phyloP scores from a whole-genome alignment of 1,140 invertebrate genomes.

The Augochlora pura region DNA sequence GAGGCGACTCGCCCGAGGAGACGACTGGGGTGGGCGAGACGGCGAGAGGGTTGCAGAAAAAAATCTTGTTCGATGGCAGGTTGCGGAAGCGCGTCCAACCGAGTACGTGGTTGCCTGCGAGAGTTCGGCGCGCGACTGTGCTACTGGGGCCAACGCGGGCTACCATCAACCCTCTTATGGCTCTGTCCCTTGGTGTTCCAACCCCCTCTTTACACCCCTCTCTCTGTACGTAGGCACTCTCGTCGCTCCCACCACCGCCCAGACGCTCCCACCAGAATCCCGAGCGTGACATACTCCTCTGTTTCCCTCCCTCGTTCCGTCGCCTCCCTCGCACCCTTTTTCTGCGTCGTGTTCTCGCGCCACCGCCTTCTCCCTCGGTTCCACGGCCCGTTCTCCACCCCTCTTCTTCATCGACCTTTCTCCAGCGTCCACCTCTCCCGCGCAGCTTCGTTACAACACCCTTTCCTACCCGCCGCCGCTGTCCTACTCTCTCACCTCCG shows the following conservation, averaged over 20 bases:
- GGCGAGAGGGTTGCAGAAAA: neutral
- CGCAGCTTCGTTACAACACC: constrained; percentile 72
- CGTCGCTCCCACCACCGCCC: constrained; percentile 37
- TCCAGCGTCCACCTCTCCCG: constrained; percentile 47
- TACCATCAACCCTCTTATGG: constrained; percentile 77
- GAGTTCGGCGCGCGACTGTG: constrained; percentile 77
- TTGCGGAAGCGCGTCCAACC: constrained; percentile 52
- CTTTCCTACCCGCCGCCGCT: constrained; percentile 53
- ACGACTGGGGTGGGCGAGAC: neutral
- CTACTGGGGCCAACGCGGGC: constrained; percentile 76
- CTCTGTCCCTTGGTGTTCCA: constrained; percentile 71
- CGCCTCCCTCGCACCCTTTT: constrained; percentile 21
- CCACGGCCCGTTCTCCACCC: constrained; percentile 15
- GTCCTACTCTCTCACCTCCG: constrained; percentile 62
- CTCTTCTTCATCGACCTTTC: constrained; percentile 50
- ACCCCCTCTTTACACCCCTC: constrained; percentile 62
- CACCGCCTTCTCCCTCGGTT: constrained; percentile 11
- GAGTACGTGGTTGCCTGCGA: constrained; percentile 70
- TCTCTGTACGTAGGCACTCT: constrained; percentile 37
- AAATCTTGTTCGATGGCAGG: constrained; percentile 28
- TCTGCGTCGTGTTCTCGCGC: constrained; percentile 13
- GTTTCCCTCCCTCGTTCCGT: constrained; percentile 46
- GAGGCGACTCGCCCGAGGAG: neutral
- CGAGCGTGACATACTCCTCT: constrained; percentile 55
- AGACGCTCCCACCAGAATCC: constrained; percentile 53